These are phyloP conservation scores for Macrobrachium rosenbergii DNA, from an alignment of 1,140 invertebrate genomes.

Conservation along the genomic window DNA sequence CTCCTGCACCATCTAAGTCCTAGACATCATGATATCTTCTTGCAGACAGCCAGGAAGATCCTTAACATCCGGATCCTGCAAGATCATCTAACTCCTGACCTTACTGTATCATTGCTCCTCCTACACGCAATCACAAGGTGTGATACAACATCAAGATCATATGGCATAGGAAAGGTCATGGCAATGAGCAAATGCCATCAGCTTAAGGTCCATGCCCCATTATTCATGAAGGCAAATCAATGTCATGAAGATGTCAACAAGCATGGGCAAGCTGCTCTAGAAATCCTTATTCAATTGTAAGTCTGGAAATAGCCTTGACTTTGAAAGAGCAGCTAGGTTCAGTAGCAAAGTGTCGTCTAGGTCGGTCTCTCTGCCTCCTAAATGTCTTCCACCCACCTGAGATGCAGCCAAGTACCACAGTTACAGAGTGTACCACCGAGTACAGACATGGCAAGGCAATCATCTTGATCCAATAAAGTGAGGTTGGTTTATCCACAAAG, in stretches of 20 bases:
- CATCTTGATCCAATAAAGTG: neutral
- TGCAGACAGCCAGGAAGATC: slow-evolving; percentile 2
- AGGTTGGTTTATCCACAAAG: neutral
- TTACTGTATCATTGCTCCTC: too few species aligned
- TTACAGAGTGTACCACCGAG: neutral
- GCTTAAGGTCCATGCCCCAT: neutral
- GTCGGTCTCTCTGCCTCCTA: too few species aligned
- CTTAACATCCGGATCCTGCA: slow-evolving; percentile 1
- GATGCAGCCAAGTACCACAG: too few species aligned
- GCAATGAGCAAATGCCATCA: slow-evolving; percentile 1
- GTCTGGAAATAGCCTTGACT: slow-evolving; percentile 28
- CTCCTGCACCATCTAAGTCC: slow-evolving; percentile 16
- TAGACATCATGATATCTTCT: neutral
- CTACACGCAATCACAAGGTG: too few species aligned
- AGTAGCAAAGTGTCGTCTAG: too few species aligned
- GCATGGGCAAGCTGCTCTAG: neutral
- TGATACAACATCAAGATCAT: too few species aligned
- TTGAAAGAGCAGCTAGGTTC: slow-evolving; percentile 11
- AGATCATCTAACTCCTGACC: slow-evolving; percentile 1
- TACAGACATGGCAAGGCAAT: neutral
- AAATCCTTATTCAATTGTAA: neutral
- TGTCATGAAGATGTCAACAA: neutral
- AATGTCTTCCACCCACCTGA: too few species aligned
- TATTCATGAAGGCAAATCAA: slow-evolving; percentile 14
- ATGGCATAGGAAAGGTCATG: slow-evolving; percentile 6